phyloP scores from a whole-genome alignment of 2,888 invertebrate genomes.

The Cotesia congregata region DNA sequence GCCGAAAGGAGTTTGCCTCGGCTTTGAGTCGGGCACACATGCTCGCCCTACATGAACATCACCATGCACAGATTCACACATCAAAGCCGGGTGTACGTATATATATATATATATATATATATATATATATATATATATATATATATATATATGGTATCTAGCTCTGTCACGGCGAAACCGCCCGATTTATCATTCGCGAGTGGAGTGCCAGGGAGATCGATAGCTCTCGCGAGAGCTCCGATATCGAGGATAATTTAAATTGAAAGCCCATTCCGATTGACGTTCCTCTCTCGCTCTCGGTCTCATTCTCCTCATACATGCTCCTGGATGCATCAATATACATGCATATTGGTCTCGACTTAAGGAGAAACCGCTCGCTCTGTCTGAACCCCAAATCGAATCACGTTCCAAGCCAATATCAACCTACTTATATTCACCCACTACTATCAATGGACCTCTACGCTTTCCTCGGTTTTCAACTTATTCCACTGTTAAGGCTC shows the following conservation, averaged over 20 bases:
- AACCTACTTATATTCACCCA: slow-evolving; percentile 19
- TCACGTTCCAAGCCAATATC: slow-evolving; percentile 35
- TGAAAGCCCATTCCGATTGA: slow-evolving; percentile 42
- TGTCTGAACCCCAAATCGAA: slow-evolving; percentile 39
- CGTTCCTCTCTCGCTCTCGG: slow-evolving; percentile 12
- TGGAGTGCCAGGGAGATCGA: slow-evolving; percentile 32
- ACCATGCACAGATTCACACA: neutral
- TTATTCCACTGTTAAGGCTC: neutral
- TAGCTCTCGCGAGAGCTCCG: slow-evolving; percentile 29
- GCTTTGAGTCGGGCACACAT: neutral
- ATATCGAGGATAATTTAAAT: slow-evolving; percentile 43
- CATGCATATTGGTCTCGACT: slow-evolving; percentile 3
- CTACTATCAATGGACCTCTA: slow-evolving; percentile 30
- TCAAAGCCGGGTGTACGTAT: neutral
- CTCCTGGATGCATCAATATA: neutral
- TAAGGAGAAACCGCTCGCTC: slow-evolving; percentile 21
- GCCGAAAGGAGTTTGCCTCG: slow-evolving; percentile 30
- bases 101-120: neutral
- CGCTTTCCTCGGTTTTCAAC: neutral
- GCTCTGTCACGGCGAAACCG: slow-evolving; percentile 6
- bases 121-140: neutral
- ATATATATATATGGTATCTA: neutral
- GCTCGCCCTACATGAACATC: neutral
- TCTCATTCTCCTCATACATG: slow-evolving; percentile 1
- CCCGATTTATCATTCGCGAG: slow-evolving; percentile 37